Evolutionary conservation across 2,797 vertebrate species (phyloP).

Genomic region (Leptodactylus fallax): DNA sequence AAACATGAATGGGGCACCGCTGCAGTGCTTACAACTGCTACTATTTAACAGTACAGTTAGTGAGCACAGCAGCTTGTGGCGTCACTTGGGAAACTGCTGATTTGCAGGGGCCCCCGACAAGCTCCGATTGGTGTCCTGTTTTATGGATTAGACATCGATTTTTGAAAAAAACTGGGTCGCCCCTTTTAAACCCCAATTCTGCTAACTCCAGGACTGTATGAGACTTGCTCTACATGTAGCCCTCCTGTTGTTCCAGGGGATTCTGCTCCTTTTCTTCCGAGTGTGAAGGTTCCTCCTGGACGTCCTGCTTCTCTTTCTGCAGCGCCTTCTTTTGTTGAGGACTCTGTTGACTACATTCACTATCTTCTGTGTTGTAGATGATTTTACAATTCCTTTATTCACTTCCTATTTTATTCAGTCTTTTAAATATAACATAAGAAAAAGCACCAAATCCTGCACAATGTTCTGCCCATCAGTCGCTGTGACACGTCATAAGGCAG

Average conservation of each 20-base stretch:
- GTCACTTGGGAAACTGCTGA: too few relatives aligned
- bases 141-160: too few relatives aligned
- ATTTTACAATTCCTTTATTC: background rate
- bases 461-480: background rate
- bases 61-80: too few relatives aligned
- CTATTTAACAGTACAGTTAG: too few relatives aligned
- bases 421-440: background rate
- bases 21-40: too few relatives aligned
- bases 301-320: background rate
- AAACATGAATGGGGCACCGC: too few relatives aligned
- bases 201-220: background rate
- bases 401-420: background rate
- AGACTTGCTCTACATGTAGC: background rate
- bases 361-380: background rate
- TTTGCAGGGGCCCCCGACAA: too few relatives aligned
- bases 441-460: background rate
- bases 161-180: too few relatives aligned
- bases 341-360: background rate
- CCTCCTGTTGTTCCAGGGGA: constrained; percentile 36
- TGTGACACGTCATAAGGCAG: background rate
- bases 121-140: too few relatives aligned
- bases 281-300: background rate
- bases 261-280: constrained; percentile 9
- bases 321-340: background rate
- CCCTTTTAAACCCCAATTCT: background rate